These are phyloP conservation scores for Phanerotoma sp. DNA, from an alignment of 2,888 invertebrate species.

Conservation along the genomic window DNA sequence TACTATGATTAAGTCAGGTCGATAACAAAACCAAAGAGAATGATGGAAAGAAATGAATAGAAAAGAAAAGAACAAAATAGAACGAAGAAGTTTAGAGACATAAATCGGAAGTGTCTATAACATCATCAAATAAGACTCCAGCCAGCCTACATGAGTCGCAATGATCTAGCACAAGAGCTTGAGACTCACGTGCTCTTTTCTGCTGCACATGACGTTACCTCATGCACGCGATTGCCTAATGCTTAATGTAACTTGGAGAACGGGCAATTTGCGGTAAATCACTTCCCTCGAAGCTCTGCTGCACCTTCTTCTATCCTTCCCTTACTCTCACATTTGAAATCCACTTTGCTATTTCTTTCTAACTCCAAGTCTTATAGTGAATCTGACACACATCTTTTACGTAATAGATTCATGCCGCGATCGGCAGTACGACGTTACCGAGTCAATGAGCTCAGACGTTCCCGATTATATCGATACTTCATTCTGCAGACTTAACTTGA, in stretches of 20 bases:
- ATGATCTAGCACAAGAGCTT: conserved; percentile 30
- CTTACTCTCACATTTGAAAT: conserved; percentile 6
- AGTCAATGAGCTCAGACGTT: conserved; percentile 7
- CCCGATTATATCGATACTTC: conserved; percentile 20
- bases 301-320: conserved; percentile 10
- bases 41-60: too few species aligned
- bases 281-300: conserved; percentile 34
- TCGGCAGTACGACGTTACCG: conserved; percentile 26
- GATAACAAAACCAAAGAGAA: too few species aligned
- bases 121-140: neutral
- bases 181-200: conserved; percentile 45
- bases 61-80: too few species aligned
- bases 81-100: too few species aligned
- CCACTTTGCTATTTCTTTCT: neutral
- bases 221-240: conserved; percentile 47
- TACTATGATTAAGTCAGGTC: too few species aligned
- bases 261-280: conserved; percentile 50
- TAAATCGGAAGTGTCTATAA: too few species aligned
- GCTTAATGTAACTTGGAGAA: conserved; percentile 44
- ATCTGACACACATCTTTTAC: conserved; percentile 37
- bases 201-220: conserved; percentile 44
- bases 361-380: conserved; percentile 9
- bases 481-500: conserved; percentile 8
- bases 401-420: conserved; percentile 34
- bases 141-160: too few species aligned